phyloP scores from a whole-genome alignment of 2,888 invertebrate species.

The Stenchaetothrips biformis region DNA sequence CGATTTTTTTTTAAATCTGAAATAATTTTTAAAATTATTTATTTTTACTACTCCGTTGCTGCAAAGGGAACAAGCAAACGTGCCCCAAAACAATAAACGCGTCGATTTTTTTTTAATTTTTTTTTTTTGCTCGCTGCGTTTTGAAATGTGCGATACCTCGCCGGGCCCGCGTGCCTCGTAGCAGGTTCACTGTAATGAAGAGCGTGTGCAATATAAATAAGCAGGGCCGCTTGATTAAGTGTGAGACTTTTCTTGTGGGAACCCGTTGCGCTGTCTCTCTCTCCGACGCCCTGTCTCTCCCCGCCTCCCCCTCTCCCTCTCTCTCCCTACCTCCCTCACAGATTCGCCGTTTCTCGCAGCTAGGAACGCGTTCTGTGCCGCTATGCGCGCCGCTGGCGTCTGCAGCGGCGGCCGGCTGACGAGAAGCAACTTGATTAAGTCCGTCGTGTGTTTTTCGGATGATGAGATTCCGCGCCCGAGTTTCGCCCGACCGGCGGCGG shows the following conservation, averaged over 20 bases:
- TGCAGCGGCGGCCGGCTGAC: background rate
- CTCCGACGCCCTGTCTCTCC: background rate
- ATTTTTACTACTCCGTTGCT: too few relatives aligned
- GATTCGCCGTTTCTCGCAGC: background rate
- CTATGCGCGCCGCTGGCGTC: background rate
- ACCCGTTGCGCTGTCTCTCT: background rate
- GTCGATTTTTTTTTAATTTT: too few relatives aligned
- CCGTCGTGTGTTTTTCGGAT: too few relatives aligned
- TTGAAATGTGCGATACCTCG: too few relatives aligned
- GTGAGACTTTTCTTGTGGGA: slow-evolving; percentile 21
- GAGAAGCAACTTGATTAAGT: too few relatives aligned
- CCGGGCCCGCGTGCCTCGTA: background rate
- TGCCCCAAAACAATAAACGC: too few relatives aligned
- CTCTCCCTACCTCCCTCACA: background rate
- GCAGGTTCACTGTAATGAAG: slow-evolving; percentile 7
- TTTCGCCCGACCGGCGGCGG: too few relatives aligned
- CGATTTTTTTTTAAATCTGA: too few relatives aligned
- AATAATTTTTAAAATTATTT: too few relatives aligned
- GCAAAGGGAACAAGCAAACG: too few relatives aligned
- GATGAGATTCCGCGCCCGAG: too few relatives aligned
- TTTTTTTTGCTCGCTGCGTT: too few relatives aligned
- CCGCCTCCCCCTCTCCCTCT: background rate
- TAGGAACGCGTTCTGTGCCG: background rate
- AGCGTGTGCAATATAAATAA: slow-evolving; percentile 19
- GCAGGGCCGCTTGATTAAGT: slow-evolving; percentile 17